Evolutionary conservation across 2,113 vertebrate genomes (phyloP).

Genomic region (Stomatorhinus ivindoensis): DNA sequence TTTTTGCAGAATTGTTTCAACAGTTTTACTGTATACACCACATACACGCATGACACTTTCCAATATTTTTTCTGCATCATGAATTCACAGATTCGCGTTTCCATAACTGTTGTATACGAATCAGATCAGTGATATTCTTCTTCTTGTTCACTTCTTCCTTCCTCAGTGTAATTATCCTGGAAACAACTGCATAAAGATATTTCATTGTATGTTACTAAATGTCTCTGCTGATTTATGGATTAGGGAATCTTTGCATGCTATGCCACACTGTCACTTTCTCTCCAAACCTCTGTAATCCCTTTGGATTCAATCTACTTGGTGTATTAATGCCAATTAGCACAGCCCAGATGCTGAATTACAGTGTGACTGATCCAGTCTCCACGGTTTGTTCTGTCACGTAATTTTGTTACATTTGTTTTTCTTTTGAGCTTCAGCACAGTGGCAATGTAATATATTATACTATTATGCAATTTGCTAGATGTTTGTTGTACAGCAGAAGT

Average conservation of each 20-base stretch:
- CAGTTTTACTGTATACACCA: not conserved
- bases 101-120: not conserved
- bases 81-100: not conserved
- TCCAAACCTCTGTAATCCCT: not conserved
- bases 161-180: slow-evolving; percentile 22
- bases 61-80: not conserved
- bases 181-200: slow-evolving; percentile 23
- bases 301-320: not conserved
- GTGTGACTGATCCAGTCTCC: not conserved
- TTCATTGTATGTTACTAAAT: not conserved
- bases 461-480: not conserved
- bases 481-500: not conserved
- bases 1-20: not conserved
- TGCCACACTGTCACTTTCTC: not conserved
- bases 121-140: not conserved
- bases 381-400: not conserved
- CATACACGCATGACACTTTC: not conserved
- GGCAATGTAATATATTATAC: not conserved
- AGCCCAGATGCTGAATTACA: not conserved
- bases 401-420: not conserved
- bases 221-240: not conserved
- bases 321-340: not conserved
- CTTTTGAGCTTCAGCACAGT: not conserved
- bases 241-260: not conserved
- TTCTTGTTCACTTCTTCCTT: not conserved